A percentile compares a stretch with the other conserved stretches of the same genome.
These are phyloP conservation scores for Diploptera punctata DNA, from an alignment of 2,888 invertebrate genomes.

Conservation along the genomic window DNA sequence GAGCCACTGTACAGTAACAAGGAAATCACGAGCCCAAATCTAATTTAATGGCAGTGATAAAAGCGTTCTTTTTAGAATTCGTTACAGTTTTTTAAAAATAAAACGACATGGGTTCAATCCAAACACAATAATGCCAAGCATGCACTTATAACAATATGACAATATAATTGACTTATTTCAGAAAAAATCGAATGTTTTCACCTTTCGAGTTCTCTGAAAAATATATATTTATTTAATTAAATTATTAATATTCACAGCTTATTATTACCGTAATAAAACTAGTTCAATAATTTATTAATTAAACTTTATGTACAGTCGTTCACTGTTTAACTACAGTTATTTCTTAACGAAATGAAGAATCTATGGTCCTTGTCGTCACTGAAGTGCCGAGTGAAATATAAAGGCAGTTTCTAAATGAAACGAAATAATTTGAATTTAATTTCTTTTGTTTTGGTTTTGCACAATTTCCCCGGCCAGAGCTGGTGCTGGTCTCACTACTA, in stretches of 20 bases:
- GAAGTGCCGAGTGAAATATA: background rate
- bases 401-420: constrained; percentile 12
- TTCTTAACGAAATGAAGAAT: no score
- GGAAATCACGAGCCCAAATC: no score
- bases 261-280: background rate
- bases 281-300: background rate
- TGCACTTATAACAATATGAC: background rate
- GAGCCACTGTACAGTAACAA: no score
- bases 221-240: constrained; percentile 14
- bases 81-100: background rate
- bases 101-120: background rate
- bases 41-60: background rate
- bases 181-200: background rate
- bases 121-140: background rate
- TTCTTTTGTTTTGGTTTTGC: background rate
- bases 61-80: constrained; percentile 8
- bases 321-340: no score
- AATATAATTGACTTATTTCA: constrained; percentile 10
- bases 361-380: background rate
- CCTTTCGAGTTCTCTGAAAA: background rate
- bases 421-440: background rate
- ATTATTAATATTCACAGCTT: constrained; percentile 14
- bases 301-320: background rate
- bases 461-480: constrained; percentile 14
- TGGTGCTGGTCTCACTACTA: background rate